Evolutionary conservation across 1,140 invertebrate genomes (phyloP).

Genomic region (Tetramorium simillimum): DNA sequence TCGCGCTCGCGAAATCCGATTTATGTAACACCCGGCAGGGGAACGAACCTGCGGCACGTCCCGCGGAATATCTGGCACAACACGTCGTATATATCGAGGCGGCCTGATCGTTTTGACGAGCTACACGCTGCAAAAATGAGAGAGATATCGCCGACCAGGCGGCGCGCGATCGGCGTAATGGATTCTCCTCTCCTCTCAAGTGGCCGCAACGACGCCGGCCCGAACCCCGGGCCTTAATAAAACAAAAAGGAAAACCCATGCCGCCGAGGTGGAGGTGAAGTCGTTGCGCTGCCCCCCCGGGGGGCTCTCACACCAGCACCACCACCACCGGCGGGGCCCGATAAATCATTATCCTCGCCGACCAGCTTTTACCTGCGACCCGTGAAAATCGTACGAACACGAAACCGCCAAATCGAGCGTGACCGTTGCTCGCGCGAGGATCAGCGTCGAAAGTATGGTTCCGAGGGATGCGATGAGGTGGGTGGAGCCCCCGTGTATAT

Average conservation of each 20-base stretch:
- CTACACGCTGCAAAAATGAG: constrained; percentile 59
- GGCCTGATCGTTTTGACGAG: constrained; percentile 44
- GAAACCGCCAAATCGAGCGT: constrained; percentile 42
- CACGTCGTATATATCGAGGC: constrained; percentile 28
- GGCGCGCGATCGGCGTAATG: constrained; percentile 51
- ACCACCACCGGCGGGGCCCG: neutral
- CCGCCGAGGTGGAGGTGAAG: constrained; percentile 26
- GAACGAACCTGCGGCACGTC: constrained; percentile 19
- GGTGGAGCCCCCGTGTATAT: constrained; percentile 17
- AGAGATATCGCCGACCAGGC: constrained; percentile 50
- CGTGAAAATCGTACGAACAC: constrained; percentile 58
- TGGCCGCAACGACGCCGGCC: constrained; percentile 20
- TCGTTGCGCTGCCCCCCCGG: constrained; percentile 27
- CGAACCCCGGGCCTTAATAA: constrained; percentile 23
- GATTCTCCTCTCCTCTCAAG: constrained; percentile 43
- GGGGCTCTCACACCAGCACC: neutral
- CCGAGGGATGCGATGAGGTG: constrained; percentile 41
- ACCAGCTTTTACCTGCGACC: constrained; percentile 61
- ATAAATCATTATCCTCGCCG: constrained; percentile 60
- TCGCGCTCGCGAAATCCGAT: constrained; percentile 41
- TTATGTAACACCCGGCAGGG: constrained; percentile 36
- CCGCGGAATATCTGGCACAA: constrained; percentile 41
- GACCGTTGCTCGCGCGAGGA: constrained; percentile 37
- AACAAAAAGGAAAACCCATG: neutral
- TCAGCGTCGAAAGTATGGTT: constrained; percentile 47